A percentile compares a stretch with the other conserved stretches of the same genome.
phyloP scores from a whole-genome alignment of 2,113 vertebrate species.

The Mionectes macconnelli region DNA sequence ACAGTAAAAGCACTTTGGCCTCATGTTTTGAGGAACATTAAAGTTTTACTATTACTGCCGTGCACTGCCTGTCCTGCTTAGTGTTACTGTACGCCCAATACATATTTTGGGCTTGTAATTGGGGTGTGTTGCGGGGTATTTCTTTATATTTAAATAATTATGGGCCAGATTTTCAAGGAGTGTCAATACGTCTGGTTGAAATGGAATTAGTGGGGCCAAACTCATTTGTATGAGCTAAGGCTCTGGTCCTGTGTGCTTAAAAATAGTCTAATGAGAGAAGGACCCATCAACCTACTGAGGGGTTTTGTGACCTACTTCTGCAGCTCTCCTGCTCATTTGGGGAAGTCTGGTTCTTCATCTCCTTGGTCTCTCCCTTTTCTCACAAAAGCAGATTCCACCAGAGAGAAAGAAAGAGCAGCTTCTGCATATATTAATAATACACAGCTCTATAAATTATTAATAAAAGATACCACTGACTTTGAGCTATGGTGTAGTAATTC shows the following conservation, averaged over 20 bases:
- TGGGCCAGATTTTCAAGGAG: neutral
- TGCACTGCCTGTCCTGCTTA: neutral
- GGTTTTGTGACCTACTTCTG: neutral
- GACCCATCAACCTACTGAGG: neutral
- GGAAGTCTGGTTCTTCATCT: neutral
- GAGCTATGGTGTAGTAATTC: conserved; percentile 48
- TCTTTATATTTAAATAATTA: neutral
- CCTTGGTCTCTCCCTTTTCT: neutral
- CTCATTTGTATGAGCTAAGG: neutral
- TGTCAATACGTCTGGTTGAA: neutral
- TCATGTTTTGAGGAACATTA: neutral
- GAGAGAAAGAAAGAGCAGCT: conserved; percentile 33
- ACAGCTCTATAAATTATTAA: conserved; percentile 27
- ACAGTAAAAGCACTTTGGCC: neutral
- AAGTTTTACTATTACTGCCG: neutral
- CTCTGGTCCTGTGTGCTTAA: neutral
- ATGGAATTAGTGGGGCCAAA: neutral
- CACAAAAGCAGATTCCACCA: neutral
- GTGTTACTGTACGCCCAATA: neutral
- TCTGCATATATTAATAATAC: conserved; percentile 42
- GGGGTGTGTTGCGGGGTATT: neutral
- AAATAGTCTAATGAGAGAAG: neutral
- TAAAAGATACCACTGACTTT: conserved; percentile 22
- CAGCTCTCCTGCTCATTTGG: neutral
- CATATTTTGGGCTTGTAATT: neutral